Percentiles rank a stretch among this genome's conserved stretches.
These are phyloP conservation scores for Micrastur ruficollis DNA, from an alignment of 2,797 vertebrate genomes.

Conservation along the genomic window DNA sequence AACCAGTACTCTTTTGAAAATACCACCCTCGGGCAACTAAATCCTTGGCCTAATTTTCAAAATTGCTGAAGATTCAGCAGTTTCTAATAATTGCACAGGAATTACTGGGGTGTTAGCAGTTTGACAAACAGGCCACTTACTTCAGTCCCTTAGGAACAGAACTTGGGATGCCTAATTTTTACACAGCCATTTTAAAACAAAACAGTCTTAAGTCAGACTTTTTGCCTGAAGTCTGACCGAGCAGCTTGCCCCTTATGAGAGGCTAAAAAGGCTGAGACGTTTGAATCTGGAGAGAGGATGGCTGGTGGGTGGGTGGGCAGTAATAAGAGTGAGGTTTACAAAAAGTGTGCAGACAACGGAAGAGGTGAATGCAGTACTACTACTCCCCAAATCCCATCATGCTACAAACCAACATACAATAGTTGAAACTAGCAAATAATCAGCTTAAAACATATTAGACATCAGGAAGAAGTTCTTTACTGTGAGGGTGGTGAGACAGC, in stretches of 20 bases:
- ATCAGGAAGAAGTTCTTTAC: no score
- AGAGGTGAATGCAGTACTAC: neutral
- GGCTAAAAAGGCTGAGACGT: neutral
- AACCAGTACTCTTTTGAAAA: constrained; percentile 2
- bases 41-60: constrained; percentile 23
- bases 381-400: accelerated
- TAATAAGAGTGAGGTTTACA: neutral
- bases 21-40: constrained; percentile 10
- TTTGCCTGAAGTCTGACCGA: neutral
- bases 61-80: constrained; percentile 46
- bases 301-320: neutral
- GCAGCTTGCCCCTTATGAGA: neutral
- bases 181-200: neutral
- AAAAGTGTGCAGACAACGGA: accelerated
- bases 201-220: neutral
- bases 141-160: neutral
- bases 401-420: neutral
- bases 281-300: neutral
- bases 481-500: no score
- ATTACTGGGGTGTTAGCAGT: neutral
- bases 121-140: neutral
- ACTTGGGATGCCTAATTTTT: constrained; percentile 3
- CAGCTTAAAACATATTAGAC: neutral
- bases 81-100: constrained; percentile 13
- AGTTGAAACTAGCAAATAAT: neutral